Base-by-base conservation (phyloP, 2,797 vertebrate species). In the Coendou prehensilis region DNA sequence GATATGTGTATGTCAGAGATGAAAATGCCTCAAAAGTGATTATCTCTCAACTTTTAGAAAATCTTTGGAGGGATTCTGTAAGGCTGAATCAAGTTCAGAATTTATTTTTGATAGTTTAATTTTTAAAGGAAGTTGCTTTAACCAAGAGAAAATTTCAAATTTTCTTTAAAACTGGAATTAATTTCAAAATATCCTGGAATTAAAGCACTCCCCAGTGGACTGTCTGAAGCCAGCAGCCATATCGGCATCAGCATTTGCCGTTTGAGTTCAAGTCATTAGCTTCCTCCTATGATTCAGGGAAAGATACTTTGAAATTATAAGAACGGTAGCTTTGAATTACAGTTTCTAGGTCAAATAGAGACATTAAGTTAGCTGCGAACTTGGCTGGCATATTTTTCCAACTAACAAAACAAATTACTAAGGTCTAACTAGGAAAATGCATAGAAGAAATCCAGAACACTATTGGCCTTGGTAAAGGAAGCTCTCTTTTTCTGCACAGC, bases 291-390 rank as follows among this genome's bases (percentile, higher is more conserved):
- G 80, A 93, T 93, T 50, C 76, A 64, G 71, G 89, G 45, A 47
- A 90, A 88, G 76, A 85, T 80, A 83, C 81, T 69, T 86, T 0
- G 2, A 78, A 96, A 81, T 23, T 69, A n/a, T 94, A 37, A 92
- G 9, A 63, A 47, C 23, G 84, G 81, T 59, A 85, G 69, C 50
- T 96, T 97, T 95, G 67, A 84, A 52, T 93, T 87, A 59, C 20
- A 56, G 13, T 93, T 82, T 96, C 91, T 91, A 93, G 95, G 86
- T 56, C 95, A 92, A 57, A 95, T 22, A 11, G 93, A 91, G 78
- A 85, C 59, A 76, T 89, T 37, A 54, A 75, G 76, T 79, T 37
- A 83, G 76, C 56, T 91, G 41, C 30, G 94, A 81, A 54, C 73
- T 79, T 59, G 89, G 23, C 75, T 76, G 41, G 63, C 57, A 71